Evolutionary conservation across 2,113 vertebrate genomes (phyloP).

Genomic region (Apodemus speciosus): DNA sequence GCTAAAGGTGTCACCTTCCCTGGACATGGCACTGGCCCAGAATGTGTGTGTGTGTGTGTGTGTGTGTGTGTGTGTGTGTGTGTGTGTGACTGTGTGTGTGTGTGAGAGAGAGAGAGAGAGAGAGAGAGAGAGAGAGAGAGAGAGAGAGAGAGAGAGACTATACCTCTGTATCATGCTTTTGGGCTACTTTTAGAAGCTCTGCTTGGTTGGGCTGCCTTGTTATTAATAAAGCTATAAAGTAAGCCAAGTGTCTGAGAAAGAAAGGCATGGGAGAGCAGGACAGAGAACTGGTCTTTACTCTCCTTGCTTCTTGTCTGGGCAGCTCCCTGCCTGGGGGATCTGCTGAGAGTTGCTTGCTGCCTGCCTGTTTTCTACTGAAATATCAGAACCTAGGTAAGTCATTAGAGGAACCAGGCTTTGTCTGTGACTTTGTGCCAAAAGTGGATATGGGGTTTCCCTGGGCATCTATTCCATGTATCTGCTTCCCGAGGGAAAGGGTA

Average conservation of each 20-base stretch:
- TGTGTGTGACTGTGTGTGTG: no score
- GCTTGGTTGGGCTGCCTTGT: not conserved
- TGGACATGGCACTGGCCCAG: not conserved
- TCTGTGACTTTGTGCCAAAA: not conserved
- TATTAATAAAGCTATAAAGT: not conserved
- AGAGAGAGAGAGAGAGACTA: not conserved
- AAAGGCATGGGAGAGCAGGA: not conserved
- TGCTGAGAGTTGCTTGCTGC: not conserved
- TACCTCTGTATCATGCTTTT: not conserved
- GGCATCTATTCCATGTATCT: not conserved
- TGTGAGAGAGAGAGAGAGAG: no score
- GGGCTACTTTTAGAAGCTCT: not conserved
- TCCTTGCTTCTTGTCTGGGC: not conserved
- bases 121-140: no score
- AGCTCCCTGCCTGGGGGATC: not conserved
- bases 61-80: no score
- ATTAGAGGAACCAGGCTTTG: not conserved
- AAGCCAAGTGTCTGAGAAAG: not conserved
- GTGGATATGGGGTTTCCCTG: not conserved
- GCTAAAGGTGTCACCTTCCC: not conserved
- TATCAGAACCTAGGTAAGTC: not conserved
- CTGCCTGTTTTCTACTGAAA: not conserved
- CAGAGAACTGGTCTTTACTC: not conserved
- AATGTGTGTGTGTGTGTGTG: not conserved
- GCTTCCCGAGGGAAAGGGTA: not conserved